Base-by-base conservation (phyloP, 2,888 invertebrate genomes). In the Eustalomyia histrio region DNA sequence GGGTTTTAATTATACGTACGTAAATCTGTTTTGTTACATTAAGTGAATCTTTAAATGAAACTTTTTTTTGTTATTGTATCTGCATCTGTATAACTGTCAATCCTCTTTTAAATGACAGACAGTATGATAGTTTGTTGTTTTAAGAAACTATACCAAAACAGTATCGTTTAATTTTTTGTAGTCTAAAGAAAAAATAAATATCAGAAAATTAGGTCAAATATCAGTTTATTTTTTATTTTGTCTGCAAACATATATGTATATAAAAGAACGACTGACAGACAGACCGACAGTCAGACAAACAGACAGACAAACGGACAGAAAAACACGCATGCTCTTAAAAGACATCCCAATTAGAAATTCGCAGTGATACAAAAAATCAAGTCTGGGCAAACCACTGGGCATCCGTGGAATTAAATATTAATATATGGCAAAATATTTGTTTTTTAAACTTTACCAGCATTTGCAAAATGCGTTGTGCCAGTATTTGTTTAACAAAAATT, bases 161-260 rank as follows among this genome's bases (percentile, higher is more conserved):
- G 61, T 24, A 57, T 43, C n/a, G 64, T 43, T 29, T 65, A 35
- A 63, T 24, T 52, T 4, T 60, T 24, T 24, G 50, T 29, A 29
- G 33, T 58, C 14, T 29, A 14, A n/a, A 33, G 16, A 52, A 72
- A 53, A 55, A 73, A 63, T 47, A 68, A 17, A 16, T 21, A 39
- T 6, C 4, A 55, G 47, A 63, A 63, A 76, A 68, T 79, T 79
- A 43, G 79, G 74, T 74, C 74, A 75, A 75, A 64, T 39, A 69
- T 69, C 69, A 79, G 68, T 74, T 64, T 64, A 33, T 63, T 55
- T 61, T n/a, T n/a, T 65, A 60, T 17, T 60, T 65, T 55, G 29
- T 16, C 55, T 50, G 29, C 50, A 60, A 63, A 60, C 57, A 68
- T 39, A 18, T 14, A 47, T 1, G 53, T 21, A 29, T 6, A 29